Base-by-base conservation (phyloP, 2,113 vertebrate species). In the Phodopus roborovskii region DNA sequence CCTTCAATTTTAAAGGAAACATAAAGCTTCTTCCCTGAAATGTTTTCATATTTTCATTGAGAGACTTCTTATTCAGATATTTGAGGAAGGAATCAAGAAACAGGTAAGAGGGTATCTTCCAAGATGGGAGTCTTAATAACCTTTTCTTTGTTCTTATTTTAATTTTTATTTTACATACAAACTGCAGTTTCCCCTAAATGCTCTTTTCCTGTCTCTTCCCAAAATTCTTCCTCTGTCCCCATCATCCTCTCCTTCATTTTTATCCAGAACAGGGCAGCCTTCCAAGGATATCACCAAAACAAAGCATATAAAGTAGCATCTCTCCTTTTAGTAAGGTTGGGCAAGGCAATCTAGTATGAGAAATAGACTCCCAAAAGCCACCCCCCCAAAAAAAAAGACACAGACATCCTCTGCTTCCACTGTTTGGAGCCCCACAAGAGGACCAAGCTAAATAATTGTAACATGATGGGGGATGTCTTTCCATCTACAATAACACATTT, bases 1-100 rank as follows among this genome's bases (percentile, higher is more conserved):
- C 81, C 77, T 94, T 97, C 93, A 84, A 95, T 91, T 94, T 90
- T 97, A 73, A 89, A 97, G 50, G 33, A 92, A 95, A 82, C 92
- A 56, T 50, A 73, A 96, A 39, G n/a, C 48, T 95, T 42, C 71
- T 79, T 71, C 33, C 77, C 28, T 95, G 78, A 95, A 97, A 97
- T 94, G 94, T 88, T 30, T n/a, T n/a, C n/a, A n/a, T 71, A 79
- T 93, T 96, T 82, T 83, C 82, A 87, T 33, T 50, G 92, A 88
- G 53, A 13, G 13, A 79, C 17, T 1, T 7, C 15, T 9, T 10
- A 88, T 83, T 64, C 16, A 88, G n/a, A 42, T 48, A 3, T 79
- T 90, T 64, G 88, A 91, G 28, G 5, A 39, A 95, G 28, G 53
- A 56, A 5, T 11, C 30, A 45, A 73, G 75, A 87, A 11, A 36